Evolutionary conservation across 1,140 invertebrate species (phyloP).

Genomic region (Latrodectus geometricus): DNA sequence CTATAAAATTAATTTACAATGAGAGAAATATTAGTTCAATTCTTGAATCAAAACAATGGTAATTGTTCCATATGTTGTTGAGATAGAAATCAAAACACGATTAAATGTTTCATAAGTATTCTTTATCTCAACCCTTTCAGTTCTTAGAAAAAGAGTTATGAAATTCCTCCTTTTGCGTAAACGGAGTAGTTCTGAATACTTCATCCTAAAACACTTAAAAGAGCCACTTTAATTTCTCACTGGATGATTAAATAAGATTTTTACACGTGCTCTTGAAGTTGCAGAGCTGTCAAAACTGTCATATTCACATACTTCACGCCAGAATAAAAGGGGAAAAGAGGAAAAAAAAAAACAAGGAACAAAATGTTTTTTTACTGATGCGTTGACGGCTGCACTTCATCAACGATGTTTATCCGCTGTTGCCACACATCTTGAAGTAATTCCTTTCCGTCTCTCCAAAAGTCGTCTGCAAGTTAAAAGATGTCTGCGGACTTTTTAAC

Average conservation of each 20-base stretch:
- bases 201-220: not conserved
- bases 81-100: too few species aligned
- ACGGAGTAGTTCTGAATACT: not conserved
- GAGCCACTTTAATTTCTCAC: not conserved
- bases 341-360: not conserved
- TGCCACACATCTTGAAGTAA: constrained; percentile 44
- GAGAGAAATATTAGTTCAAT: too few species aligned
- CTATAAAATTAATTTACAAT: too few species aligned
- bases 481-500: constrained; percentile 2
- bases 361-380: not conserved
- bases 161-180: not conserved
- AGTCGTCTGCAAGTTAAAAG: constrained; percentile 8
- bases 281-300: not conserved
- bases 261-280: not conserved
- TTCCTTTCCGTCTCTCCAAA: constrained; percentile 3
- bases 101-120: too few species aligned
- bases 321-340: not conserved
- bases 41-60: too few species aligned
- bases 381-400: constrained; percentile 39
- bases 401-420: constrained; percentile 29
- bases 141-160: not conserved
- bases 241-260: not conserved
- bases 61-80: too few species aligned
- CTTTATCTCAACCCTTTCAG: too few species aligned
- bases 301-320: not conserved